Percentiles rank a stretch among this genome's conserved stretches.
Conservation (phyloP, 2,888 invertebrate species). For the Drosophila macrospina region DNA sequence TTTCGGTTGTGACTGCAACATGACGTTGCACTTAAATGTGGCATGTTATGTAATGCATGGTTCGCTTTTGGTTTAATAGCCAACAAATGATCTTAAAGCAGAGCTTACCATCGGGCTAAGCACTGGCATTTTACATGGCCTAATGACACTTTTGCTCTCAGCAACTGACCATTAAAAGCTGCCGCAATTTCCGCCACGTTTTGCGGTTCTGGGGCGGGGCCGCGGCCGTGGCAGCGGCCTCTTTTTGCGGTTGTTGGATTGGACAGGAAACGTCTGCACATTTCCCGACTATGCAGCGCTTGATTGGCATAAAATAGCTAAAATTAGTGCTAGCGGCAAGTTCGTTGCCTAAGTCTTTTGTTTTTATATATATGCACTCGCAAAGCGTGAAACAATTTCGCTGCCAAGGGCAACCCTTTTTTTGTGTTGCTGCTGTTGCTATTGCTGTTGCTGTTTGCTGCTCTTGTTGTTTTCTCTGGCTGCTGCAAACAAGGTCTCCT, state of each 20-base stretch:
- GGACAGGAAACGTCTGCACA: slow-evolving; percentile 62
- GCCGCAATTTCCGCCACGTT: slow-evolving; percentile 68
- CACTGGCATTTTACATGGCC: slow-evolving; percentile 47
- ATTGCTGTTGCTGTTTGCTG: slow-evolving; percentile 13
- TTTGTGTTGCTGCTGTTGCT: slow-evolving; percentile 2
- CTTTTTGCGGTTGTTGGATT: slow-evolving; percentile 11
- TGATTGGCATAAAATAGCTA: slow-evolving; percentile 53
- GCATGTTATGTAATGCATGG: slow-evolving; percentile 24
- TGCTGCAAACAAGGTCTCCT: slow-evolving; percentile 53
- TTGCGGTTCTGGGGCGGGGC: slow-evolving; percentile 62
- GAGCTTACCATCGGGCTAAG: slow-evolving; percentile 19
- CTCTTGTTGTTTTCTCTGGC: slow-evolving; percentile 8
- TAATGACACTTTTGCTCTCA: slow-evolving; percentile 81
- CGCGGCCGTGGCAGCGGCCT: slow-evolving; percentile 50
- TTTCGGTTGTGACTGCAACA: slow-evolving; percentile 34
- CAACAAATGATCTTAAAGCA: slow-evolving; percentile 27
- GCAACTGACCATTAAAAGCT: slow-evolving; percentile 48
- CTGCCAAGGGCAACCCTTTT: slow-evolving; percentile 75
- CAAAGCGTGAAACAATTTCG: slow-evolving; percentile 70
- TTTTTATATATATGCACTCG: slow-evolving; percentile 26
- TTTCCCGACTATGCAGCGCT: slow-evolving; percentile 23
- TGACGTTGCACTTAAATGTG: slow-evolving; percentile 46
- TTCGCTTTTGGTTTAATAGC: slow-evolving; percentile 28
- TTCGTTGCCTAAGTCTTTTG: slow-evolving; percentile 76
- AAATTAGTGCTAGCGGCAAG: slow-evolving; percentile 63